Evolutionary conservation across 2,113 vertebrate genomes (phyloP), one percentile per base, ranked within the genome.

Genomic region (Thunnus maccoyii): DNA sequence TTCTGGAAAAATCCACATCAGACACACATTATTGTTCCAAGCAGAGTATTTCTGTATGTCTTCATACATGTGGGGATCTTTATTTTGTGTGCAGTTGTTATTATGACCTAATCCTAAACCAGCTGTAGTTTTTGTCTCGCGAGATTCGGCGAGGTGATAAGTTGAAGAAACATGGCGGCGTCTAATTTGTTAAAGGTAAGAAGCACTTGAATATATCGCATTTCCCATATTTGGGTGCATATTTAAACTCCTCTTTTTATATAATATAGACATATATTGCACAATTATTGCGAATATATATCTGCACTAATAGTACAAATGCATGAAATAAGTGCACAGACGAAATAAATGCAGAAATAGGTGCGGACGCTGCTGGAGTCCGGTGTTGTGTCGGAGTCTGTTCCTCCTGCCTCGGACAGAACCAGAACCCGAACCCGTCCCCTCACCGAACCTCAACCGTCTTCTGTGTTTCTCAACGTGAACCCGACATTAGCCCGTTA

Each of bases 141-240:
- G 95, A 96, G 95, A 95, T 54, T 86, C 72, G 18, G 85, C 92
- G 95, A 91, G 92, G 93, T 88, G 90, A 92, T 90, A 95, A 96
- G 95, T 96, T 96, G 93, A 94, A 94, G 96, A 93, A 97, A 98
- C 95, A 99, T 98, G 97, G 97, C 97, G 97, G 95, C 96, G 95
- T 97, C 97, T 94, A 97, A 99, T 97, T 96, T 99, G 94, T 94
- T 98, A 96, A 99, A 98, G 97, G 97, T 98, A 97, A 96, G 96
- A 85, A 89, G 85, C 78, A 57, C 77, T 87, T 72, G 55, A 88
- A 89, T 86, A 72, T 80, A 80, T 86, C 57, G 13, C 30, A 15
- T 82, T 84, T 72, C 15, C 11, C 9, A 1, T 6, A 15, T 69
- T 61, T 52, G 1, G 25, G 47, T 16, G 46, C 48, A n/a, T 6